A percentile compares a stretch with the other conserved stretches of the same genome.
Evolutionary conservation across 1,140 invertebrate genomes (phyloP).

Genomic region (Lamellibrachia luymesi): DNA sequence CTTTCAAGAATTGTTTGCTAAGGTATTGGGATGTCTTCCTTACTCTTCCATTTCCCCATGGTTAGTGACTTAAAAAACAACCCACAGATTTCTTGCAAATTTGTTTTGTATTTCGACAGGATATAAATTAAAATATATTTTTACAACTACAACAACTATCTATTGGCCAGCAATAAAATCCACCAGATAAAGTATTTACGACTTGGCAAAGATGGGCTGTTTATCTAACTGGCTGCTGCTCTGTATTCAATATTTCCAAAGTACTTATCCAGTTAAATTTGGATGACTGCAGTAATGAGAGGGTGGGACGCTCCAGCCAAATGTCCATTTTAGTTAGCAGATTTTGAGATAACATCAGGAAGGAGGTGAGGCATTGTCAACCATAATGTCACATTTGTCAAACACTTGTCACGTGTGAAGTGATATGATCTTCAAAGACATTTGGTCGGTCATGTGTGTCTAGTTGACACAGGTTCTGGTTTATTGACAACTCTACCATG

Average conservation of each 20-base stretch:
- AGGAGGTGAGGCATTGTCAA: background rate
- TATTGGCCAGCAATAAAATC: background rate
- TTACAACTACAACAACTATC: too few relatives aligned
- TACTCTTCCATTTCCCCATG: background rate
- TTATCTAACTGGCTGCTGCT: background rate
- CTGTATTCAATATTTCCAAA: background rate
- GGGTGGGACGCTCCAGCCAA: background rate
- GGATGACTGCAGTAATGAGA: background rate
- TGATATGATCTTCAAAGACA: background rate
- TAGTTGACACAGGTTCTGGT: background rate
- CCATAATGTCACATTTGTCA: background rate
- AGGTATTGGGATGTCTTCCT: background rate
- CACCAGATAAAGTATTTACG: background rate
- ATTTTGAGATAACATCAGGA: background rate
- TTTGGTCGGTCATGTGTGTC: background rate
- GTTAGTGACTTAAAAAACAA: too few relatives aligned
- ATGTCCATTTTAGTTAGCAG: background rate
- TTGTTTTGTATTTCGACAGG: too few relatives aligned
- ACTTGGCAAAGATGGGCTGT: background rate
- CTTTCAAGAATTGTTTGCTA: background rate
- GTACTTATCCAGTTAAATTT: background rate
- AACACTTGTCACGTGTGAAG: background rate
- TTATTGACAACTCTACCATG: background rate
- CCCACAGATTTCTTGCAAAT: too few relatives aligned
- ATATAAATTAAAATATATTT: too few relatives aligned